These are phyloP conservation scores for Cryptocephalus moraei DNA, from an alignment of 2,888 invertebrate genomes.

Conservation along the genomic window DNA sequence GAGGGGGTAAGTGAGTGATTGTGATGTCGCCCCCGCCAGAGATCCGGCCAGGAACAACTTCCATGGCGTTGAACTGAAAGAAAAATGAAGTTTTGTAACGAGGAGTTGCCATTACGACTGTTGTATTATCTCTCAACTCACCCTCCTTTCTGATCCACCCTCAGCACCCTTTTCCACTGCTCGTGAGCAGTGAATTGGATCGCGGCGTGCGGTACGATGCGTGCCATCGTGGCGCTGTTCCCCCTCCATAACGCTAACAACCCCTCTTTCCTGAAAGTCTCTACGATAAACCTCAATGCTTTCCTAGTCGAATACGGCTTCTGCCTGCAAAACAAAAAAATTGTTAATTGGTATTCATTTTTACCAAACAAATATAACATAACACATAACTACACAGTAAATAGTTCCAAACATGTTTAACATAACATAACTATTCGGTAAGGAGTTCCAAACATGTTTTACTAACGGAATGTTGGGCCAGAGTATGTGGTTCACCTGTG, in stretches of 20 bases:
- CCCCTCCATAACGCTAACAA: constrained; percentile 86
- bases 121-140: constrained; percentile 4
- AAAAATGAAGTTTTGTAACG: constrained; percentile 5
- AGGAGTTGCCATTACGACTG: not conserved
- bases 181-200: constrained; percentile 97
- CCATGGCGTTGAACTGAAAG: constrained; percentile 31
- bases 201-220: constrained; percentile 94
- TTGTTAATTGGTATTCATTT: too few relatives aligned
- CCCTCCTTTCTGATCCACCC: constrained; percentile 52
- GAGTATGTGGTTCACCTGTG: too few relatives aligned
- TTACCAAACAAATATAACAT: too few relatives aligned
- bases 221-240: constrained; percentile 96
- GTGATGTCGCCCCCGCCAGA: constrained; percentile 91
- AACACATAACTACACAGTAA: too few relatives aligned
- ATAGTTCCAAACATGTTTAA: too few relatives aligned
- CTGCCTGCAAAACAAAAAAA: constrained; percentile 39
- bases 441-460: too few relatives aligned
- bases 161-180: constrained; percentile 81
- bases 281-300: constrained; percentile 56
- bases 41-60: constrained; percentile 81
- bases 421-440: too few relatives aligned
- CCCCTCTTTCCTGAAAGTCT: constrained; percentile 68
- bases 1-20: constrained; percentile 88
- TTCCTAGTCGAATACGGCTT: constrained; percentile 62
- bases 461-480: too few relatives aligned